Base-by-base conservation (phyloP, 1,140 invertebrate genomes). In the Manduca sexta region DNA sequence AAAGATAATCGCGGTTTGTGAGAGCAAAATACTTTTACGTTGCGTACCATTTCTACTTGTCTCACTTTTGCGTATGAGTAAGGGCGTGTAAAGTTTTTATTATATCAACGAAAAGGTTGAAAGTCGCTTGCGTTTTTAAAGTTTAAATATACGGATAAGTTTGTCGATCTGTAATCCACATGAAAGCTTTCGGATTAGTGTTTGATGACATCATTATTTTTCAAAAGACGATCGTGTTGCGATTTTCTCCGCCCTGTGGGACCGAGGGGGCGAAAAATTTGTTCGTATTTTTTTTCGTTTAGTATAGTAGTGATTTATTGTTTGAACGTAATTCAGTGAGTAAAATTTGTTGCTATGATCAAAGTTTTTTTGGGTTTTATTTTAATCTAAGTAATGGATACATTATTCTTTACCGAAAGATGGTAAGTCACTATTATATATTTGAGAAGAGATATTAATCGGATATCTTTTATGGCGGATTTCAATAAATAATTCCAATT, bases 161-260 rank as follows among this genome's bases (percentile, higher is more conserved):
- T 58, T 48, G 57, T 51, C 1, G 31, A 44, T 54, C 45, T 69
- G 69, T 76, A 84, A 84, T 84, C 79, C 81, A 83, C 79, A 83
- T 83, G 79, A 84, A 84, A 84, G 81, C 81, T 82, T 77, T 78
- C 55, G 74, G 81, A 84, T 84, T 84, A 84, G 81, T 79, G 81
- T 84, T 83, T 84, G 79, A 84, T 84, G 81, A 84, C 77, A 76
- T 84, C 81, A 84, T 84, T 84, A 84, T 84, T 81, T 76, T 70
- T 62, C 71, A 66, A 79, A 85, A 74, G 77, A 76, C 73, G 68
- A 75, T 84, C 72, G 71, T 69, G 77, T 80, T 64, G 78, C 75
- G 69, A 78, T 81, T 78, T 69, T 69, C 52, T 63, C 49, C 50
- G 60, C 67, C 65, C 66, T 58, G 55, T 60, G 54, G 64, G 69